A percentile compares a stretch with the other conserved stretches of the same genome.
phyloP scores from a whole-genome alignment of 2,113 vertebrate genomes.

The Uropsilus gracilis region DNA sequence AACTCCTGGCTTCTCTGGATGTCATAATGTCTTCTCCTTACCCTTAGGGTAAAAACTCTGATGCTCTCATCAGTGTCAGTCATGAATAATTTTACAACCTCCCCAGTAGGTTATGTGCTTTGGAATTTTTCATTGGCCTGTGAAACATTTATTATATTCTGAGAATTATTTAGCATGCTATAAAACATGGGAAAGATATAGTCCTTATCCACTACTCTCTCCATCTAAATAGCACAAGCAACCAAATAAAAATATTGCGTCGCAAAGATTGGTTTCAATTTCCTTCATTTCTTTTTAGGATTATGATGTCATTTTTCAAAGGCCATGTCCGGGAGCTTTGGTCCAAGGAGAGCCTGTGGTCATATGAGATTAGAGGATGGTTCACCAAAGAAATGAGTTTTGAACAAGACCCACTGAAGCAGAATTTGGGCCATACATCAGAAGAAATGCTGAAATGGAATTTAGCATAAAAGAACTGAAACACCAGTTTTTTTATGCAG shows the following conservation, averaged over 20 bases:
- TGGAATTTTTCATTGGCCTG: slow-evolving; percentile 76
- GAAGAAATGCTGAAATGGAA: slow-evolving; percentile 68
- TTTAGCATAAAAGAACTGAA: slow-evolving; percentile 66
- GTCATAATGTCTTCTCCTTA: slow-evolving; percentile 44
- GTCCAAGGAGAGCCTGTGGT: slow-evolving; percentile 80
- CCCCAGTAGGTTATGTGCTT: slow-evolving; percentile 70
- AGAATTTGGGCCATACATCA: slow-evolving; percentile 79
- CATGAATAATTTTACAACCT: slow-evolving; percentile 77
- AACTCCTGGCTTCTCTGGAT: slow-evolving; percentile 21
- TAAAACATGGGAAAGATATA: slow-evolving; percentile 73
- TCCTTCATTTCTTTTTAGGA: slow-evolving; percentile 79
- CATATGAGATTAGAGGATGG: slow-evolving; percentile 80
- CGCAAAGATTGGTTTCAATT: slow-evolving; percentile 80
- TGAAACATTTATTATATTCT: slow-evolving; percentile 80
- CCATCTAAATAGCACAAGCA: slow-evolving; percentile 76
- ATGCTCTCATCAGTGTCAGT: slow-evolving; percentile 65
- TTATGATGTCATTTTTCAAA: slow-evolving; percentile 83
- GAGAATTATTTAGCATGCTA: slow-evolving; percentile 75
- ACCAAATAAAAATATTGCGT: slow-evolving; percentile 80
- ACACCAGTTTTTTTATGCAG: slow-evolving; percentile 37
- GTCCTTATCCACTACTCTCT: slow-evolving; percentile 64
- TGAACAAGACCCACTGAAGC: slow-evolving; percentile 81
- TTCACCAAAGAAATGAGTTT: slow-evolving; percentile 82
- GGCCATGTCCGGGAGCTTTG: slow-evolving; percentile 65
- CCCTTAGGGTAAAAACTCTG: slow-evolving; percentile 60